A percentile compares a stretch with the other conserved stretches of the same genome.
Conservation (phyloP, 2,797 vertebrate species). For the Onychomys leucogaster region DNA sequence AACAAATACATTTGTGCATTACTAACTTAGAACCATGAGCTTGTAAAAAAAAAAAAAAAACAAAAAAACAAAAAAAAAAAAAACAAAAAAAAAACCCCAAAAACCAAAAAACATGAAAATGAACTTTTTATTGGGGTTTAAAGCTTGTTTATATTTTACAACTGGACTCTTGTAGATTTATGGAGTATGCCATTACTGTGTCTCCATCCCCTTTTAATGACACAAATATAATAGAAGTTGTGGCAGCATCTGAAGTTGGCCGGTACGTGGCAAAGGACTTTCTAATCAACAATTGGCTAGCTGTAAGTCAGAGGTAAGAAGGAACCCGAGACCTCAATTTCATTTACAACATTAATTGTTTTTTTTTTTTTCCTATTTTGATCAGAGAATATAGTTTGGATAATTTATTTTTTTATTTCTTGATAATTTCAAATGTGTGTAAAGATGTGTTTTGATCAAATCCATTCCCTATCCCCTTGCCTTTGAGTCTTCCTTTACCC, state of each 20-base stretch:
- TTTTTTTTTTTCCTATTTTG: not conserved
- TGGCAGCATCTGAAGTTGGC: conserved; percentile 85
- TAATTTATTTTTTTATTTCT: not conserved
- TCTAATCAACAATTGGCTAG: conserved; percentile 86
- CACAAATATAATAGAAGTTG: conserved; percentile 70
- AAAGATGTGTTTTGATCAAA: not conserved
- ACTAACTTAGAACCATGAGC: not conserved
- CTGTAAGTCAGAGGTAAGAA: conserved; percentile 84
- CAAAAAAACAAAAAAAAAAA: not conserved
- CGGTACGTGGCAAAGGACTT: conserved; percentile 87
- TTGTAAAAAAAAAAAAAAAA: not conserved
- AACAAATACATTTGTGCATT: not conserved
- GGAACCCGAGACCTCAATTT: not conserved
- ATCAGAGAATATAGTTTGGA: not conserved
- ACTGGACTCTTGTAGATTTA: conserved; percentile 83
- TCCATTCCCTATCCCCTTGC: no score
- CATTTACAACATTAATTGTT: not conserved
- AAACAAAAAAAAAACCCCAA: not conserved
- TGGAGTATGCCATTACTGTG: conserved; percentile 83
- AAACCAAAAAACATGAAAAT: not conserved
- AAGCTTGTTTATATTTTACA: conserved; percentile 50
- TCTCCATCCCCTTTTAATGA: conserved; percentile 60
- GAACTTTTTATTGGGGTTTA: not conserved
- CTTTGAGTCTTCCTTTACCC: not conserved
- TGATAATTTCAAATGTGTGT: not conserved